Evolutionary conservation across 2,113 vertebrate species (phyloP), one percentile per base, ranked within the genome.

Genomic region (Vombatus ursinus): DNA sequence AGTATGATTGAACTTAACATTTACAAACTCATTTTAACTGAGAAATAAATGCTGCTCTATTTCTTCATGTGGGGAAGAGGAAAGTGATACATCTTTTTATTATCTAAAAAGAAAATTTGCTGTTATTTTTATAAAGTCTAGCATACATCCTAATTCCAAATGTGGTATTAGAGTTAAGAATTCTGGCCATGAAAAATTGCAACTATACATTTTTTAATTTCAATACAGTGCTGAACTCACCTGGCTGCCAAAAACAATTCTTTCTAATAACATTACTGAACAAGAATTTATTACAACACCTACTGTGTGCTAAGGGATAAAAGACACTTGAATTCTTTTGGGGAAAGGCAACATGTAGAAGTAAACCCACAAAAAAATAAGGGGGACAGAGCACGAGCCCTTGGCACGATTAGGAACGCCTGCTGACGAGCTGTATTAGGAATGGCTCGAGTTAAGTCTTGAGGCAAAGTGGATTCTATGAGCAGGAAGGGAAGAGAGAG

Each of bases 11-110:
- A 77, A 5, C 37, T 77, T 92, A 48, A 37, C 47, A 52, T 90
- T 54, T 94, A 25, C 8, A 8, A 94, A 51, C 94, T 94, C 31
- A 50, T 52, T 92, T 95, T 92, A 94, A 61, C 50, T 50, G 84
- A 90, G 96, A 94, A 26, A 68, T 31, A 44, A 96, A 26, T 25
- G 89, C 25, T 91, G 53, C 19, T 68, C 91, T 49, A 92, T 91
- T 89, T 93, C 28, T 49, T 95, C 84, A n/a, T 50, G 44, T 57
- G 19, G 90, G 26, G 53, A 91, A 93, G 91, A 10, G 47, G 28
- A 68, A 68, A 12, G 61, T 68, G 31, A 68, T 37, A 68, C 12
- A 68, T 68, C 12, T 68, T 68, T 68, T 68, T 68, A 37, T 37
- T 68, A 5, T 14, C 31, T 37, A 16, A 68, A 37, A 31, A 68